A percentile compares a stretch with the other conserved stretches of the same genome.
Conservation (phyloP, 2,888 invertebrate species). For the Halictus ligatus region DNA sequence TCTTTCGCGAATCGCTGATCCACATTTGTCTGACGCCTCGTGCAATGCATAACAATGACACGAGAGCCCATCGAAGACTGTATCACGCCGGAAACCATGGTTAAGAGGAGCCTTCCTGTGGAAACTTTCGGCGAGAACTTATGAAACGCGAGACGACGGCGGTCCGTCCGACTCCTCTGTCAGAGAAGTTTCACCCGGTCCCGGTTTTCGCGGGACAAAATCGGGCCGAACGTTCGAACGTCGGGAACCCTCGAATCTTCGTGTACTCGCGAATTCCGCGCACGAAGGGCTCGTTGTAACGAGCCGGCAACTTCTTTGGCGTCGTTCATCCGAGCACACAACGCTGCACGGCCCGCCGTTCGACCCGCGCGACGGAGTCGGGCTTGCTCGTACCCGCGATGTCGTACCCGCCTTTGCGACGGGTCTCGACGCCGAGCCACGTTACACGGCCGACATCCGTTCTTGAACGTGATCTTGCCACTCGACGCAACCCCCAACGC, state of each 20-base stretch:
- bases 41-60: conserved; percentile 13
- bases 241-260: background rate
- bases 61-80: background rate
- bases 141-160: background rate
- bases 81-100: background rate
- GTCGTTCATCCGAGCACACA: background rate
- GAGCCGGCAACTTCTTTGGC: conserved; percentile 36
- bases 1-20: background rate
- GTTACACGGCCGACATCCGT: conserved; percentile 25
- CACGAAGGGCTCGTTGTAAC: conserved; percentile 29
- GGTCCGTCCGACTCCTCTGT: background rate
- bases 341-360: background rate
- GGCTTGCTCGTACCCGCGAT: conserved; percentile 29
- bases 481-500: conserved; percentile 6
- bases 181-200: background rate
- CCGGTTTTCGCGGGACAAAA: background rate
- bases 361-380: background rate
- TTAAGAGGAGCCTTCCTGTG: background rate
- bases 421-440: background rate
- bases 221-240: background rate
- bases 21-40: background rate
- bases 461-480: conserved; percentile 41
- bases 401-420: conserved; percentile 30
- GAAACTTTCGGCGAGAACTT: background rate
- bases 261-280: conserved; percentile 23